Base-by-base conservation (phyloP, 2,113 vertebrate species). In the Anolis carolinensis region DNA sequence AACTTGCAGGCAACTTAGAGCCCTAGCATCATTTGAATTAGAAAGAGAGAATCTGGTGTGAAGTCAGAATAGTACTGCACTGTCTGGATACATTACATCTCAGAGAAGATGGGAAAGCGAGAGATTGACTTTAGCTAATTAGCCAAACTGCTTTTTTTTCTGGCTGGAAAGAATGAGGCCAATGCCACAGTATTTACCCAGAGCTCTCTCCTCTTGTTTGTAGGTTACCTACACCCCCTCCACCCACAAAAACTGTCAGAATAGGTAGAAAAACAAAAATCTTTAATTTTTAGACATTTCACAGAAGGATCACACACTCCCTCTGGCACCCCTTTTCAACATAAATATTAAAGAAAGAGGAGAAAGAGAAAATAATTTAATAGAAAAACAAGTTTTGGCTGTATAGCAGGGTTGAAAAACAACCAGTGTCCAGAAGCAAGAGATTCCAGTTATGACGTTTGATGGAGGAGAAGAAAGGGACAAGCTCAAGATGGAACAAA, bases 41-140 rank as follows among this genome's bases (percentile, higher is more conserved):
- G 52, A 80, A 86, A 86, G 55, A 18, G 44, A 48, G 44, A 32
- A 11, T n/a, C n/a, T 21, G 36, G 50, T 84, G 76, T 78, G n/a
- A 39, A 70, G n/a, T n/a, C 25, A 36, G 48, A 10, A 62, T 50
- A 16, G 21, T 18, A 39, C 27, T 34, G 44, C 48, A 21, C 55
- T 73, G 77, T 50, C 55, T 50, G 39, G 50, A 85, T 85, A 59
- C 36, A 71, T 62, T 79, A 44, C 2, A 32, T 10, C n/a, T 27
- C 39, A 27, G 7, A 55, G 30, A 86, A 30, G 55, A n/a, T 65
- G 32, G 25, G 74, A 84, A 48, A 39, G 59, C 39, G 34, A n/a
- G 70, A 84, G 76, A 79, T 6, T 79, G 67, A 14, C 44, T 67
- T 85, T 70, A 13, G 44, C 30, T 81, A 86, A 86, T 81, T 65